Evolutionary conservation across 1,140 invertebrate genomes (phyloP).

Genomic region (Coptotermes formosanus): DNA sequence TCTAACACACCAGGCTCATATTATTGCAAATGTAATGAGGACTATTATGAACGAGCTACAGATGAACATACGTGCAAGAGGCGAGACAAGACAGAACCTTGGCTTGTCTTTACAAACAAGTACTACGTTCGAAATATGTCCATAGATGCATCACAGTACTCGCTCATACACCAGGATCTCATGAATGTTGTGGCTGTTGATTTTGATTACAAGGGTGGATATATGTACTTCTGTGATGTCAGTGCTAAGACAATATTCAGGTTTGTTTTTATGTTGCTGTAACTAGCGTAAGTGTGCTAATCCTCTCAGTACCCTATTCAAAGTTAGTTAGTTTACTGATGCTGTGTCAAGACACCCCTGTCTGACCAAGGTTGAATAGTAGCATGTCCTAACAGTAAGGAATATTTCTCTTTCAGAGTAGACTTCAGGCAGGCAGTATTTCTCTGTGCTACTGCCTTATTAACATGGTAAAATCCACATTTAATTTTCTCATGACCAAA

Average conservation of each 20-base stretch:
- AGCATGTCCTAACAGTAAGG: too few species aligned
- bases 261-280: conserved; percentile 48
- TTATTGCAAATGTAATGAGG: conserved; percentile 94
- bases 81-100: conserved; percentile 77
- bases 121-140: conserved; percentile 97
- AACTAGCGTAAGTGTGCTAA: background rate
- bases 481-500: too few species aligned
- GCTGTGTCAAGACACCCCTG: too few species aligned
- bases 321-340: too few species aligned
- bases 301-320: background rate
- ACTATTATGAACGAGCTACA: conserved; percentile 80
- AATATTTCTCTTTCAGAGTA: too few species aligned
- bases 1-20: conserved; percentile 93
- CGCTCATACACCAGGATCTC: conserved; percentile 89
- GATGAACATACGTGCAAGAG: conserved; percentile 91
- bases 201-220: conserved; percentile 81
- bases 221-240: conserved; percentile 93
- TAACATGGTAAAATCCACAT: too few species aligned
- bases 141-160: conserved; percentile 80
- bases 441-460: too few species aligned
- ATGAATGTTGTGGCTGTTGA: conserved; percentile 96
- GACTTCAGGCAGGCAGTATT: too few species aligned
- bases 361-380: too few species aligned
- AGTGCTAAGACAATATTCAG: conserved; percentile 89
- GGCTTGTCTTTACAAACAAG: conserved; percentile 96